Evolutionary conservation across 2,113 vertebrate species (phyloP), one percentile per base, ranked within the genome.

Genomic region (Platichthys flesus): DNA sequence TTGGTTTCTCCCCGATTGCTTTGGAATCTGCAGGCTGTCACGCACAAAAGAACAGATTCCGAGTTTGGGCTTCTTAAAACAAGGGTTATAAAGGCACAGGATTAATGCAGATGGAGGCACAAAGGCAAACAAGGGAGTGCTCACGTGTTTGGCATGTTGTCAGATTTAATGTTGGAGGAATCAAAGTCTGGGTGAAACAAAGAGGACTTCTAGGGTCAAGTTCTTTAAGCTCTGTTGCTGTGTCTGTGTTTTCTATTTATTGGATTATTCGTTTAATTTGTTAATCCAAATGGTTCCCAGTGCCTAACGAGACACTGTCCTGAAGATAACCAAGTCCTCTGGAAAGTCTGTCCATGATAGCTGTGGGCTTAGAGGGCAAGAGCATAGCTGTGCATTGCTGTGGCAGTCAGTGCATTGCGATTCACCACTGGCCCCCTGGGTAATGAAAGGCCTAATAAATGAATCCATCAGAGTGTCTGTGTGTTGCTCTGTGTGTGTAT

Each of bases 381-480:
- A 49, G 87, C 79, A 74, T 79, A 79, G 82, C 89, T 83, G 79
- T 84, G 87, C 88, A 67, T 87, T 76, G 84, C 90, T 72, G 89
- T 87, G 86, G 92, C 88, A 86, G 85, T 85, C 88, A 81, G 85
- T 84, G 89, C 90, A 91, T 93, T 92, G 90, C 82, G 89, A 91
- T 91, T 93, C 92, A 90, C 90, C 88, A 92, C 90, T 89, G 90
- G 84, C 91, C 93, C 92, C 85, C 74, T 86, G 91, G 93, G 93
- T 94, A 93, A 93, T 92, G 91, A 93, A 92, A 91, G 91, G 85
- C 85, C 92, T 93, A 94, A 94, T 94, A 95, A 95, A 94, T 94
- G 93, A 93, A 94, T 91, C 91, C 92, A 92, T 94, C 93, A 92
- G 90, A 88, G 91, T 92, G 91, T 90, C 87, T 89, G 90, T 90